phyloP scores from a whole-genome alignment of 2,888 invertebrate genomes.

The Agonum fuliginosum region DNA sequence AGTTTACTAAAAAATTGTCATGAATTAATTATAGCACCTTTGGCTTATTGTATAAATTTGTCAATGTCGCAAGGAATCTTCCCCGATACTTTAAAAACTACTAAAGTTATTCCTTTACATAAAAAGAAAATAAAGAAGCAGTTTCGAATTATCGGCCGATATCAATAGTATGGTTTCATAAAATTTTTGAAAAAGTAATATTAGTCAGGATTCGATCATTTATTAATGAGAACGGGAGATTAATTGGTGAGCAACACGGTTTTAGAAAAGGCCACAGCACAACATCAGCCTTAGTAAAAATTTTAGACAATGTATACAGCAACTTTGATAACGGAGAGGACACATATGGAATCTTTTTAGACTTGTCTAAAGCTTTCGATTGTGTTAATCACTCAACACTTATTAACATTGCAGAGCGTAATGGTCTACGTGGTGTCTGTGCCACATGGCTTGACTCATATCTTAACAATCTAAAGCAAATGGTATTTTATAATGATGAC shows the following conservation, averaged over 20 bases:
- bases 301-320: too few relatives aligned
- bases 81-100: background rate
- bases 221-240: background rate
- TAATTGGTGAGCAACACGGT: background rate
- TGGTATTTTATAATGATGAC: too few relatives aligned
- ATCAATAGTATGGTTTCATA: too few relatives aligned
- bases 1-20: background rate
- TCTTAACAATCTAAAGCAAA: background rate
- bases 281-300: too few relatives aligned
- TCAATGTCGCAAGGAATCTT: background rate
- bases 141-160: too few relatives aligned
- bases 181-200: too few relatives aligned
- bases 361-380: background rate
- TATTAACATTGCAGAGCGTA: background rate
- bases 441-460: background rate
- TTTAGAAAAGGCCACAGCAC: too few relatives aligned
- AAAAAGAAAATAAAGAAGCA: too few relatives aligned
- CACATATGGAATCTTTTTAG: too few relatives aligned
- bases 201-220: too few relatives aligned
- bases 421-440: background rate
- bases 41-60: background rate
- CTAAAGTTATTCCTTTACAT: too few relatives aligned
- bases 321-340: too few relatives aligned
- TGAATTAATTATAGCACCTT: background rate
- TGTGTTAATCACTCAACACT: background rate